Base-by-base conservation (phyloP, 2,113 vertebrate species). In the Platichthys stellatus region DNA sequence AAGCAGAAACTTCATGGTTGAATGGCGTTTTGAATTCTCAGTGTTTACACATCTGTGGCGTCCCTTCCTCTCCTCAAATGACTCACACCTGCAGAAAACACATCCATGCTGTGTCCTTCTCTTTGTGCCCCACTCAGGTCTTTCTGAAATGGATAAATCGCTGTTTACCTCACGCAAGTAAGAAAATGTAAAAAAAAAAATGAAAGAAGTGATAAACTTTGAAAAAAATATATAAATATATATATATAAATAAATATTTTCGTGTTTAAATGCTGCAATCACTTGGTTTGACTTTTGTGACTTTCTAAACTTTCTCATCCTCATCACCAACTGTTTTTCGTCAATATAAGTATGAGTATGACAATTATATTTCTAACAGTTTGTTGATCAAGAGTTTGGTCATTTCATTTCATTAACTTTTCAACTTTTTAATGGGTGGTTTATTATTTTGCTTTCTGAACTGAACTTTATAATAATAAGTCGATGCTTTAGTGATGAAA, bases 211-310 rank as follows among this genome's bases (percentile, higher is more conserved):
- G 58, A 13, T 88, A 71, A 82, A 83, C 59, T 83, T 67, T 86
- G 53, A 76, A 62, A 67, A 28, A 31, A 83, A n/a, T n/a, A n/a
- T n/a, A n/a, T n/a, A n/a, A n/a, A 49, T 0, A 18, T 28, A 28
- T 24, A 28, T 17, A 80, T 23, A 74, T 64, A 67, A 92, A 91
- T 92, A 92, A 92, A 92, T 82, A 40, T 80, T 80, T 93, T 83
- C 8, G 74, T 92, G 86, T 89, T 62, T 3, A 88, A 89, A 84
- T 90, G 88, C 84, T 92, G 92, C 91, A 93, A 92, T 82, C 64
- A 69, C 21, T 59, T 5, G 2, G 26, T 49, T 65, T 12, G 78
- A 63, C 63, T 65, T 80, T 38, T 80, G 43, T 83, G 72, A 71
- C 17, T 62, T 40, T 56, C 5, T 56, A 4, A 28, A 28, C 26